Evolutionary conservation across 2,797 vertebrate species (phyloP), one percentile per base, ranked within the genome.

Genomic region (Coregonus ussuriensis): DNA sequence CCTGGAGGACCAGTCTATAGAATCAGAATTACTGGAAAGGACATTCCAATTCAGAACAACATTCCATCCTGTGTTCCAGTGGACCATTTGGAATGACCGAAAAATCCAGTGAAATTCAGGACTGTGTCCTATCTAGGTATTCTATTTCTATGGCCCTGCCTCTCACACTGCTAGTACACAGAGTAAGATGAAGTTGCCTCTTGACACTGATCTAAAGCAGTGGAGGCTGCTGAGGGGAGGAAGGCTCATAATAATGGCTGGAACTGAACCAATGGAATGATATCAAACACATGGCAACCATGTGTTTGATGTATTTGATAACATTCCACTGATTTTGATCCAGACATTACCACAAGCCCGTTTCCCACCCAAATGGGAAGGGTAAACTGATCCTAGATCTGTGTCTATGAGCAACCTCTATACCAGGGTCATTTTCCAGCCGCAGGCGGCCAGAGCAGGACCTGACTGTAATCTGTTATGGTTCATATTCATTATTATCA

Each of bases 361-460:
- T 15, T 4, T 80, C 72, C 6, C 62, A 62, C 13, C 13, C 13
- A 37, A 16, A 47, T 67, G 7, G 0, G 72, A 37, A 74, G 7
- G 72, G 56, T 15, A 21, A 47, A 56, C 69, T 84, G 85, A 87
- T 89, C 77, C 68, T 80, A 85, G 56, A 79, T 87, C 77, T 56
- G 83, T 75, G 77, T 79, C 74, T 74, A 82, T 79, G 87, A 86
- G 85, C 82, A 88, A 84, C 85, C 89, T 84, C 79, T 87, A 87
- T 91, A 89, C 81, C 84, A 81, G 92, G 94, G 95, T 94, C 92
- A 94, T 93, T 93, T 91, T 92, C 93, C 93, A 94, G 96, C 96
- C 95, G 96, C 96, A 94, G 96, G 96, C 96, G 95, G 96, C 95
- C 94, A 93, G 89, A 93, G 91, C 93, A 93, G 95, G 92, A 89